Evolutionary conservation across 1,140 invertebrate genomes (phyloP), one percentile per base, ranked within the genome.

Genomic region (Homarus americanus): DNA sequence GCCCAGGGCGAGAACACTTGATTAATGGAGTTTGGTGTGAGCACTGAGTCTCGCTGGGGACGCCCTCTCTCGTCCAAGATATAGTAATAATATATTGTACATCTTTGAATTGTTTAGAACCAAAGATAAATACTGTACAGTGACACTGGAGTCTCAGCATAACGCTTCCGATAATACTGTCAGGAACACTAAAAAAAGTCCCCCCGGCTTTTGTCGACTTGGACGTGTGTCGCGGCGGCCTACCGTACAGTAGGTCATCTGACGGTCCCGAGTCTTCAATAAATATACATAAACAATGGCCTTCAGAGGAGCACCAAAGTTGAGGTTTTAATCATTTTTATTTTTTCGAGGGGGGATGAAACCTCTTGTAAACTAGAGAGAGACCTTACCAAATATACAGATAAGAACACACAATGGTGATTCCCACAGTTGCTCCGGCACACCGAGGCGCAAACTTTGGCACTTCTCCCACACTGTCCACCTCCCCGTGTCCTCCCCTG

Each of bases 321-420:
- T 12, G 78, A 80, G 78, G 78, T 80, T n/a, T 80, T 32, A 53
- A 28, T 80, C n/a, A 80, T 53, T 49, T 44, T 20, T 41, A 34
- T 28, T 9, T n/a, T 12, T 44, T 49, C 15, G n/a, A 44, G 24
- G 78, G 28, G 78, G 17, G 78, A 34, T 41, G 28, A 80, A 49
- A 44, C 38, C 28, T 38, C 40, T 7, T 49, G n/a, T n/a, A 10
- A 41, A 32, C 78, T 49, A 44, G 78, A 80, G 17, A 75, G 41
- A 49, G 41, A 49, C 40, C 72, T 76, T 76, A 75, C 66, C 72
- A 49, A 44, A 80, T 80, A 80, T 80, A 80, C 78, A 53, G 10
- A 86, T 86, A 86, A 86, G 83, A 86, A 86, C 83, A 86, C 83
- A 86, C 69, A 28, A 76, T 69, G 83, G 83, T 86, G 83, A 86